Base-by-base conservation (phyloP, 2,797 vertebrate species). In the Sebastes glaucus region DNA sequence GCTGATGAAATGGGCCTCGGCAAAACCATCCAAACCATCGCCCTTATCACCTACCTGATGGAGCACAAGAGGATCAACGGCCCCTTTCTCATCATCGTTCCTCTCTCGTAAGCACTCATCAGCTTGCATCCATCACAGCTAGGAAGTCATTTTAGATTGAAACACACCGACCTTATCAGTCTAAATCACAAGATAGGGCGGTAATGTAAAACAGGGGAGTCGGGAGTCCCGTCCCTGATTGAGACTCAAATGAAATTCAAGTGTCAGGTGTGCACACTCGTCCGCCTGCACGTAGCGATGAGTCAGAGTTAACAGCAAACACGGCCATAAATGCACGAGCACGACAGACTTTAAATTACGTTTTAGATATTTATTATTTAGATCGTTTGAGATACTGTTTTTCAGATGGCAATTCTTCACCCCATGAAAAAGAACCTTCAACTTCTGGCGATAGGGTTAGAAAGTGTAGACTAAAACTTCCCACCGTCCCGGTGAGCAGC, bases 1-100 rank as follows among this genome's bases (percentile, higher is more conserved):
- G 98, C 98, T 53, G 98, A 99, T 82, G 98, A 99, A 94, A 99
- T 99, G 98, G 98, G 98, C n/a, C 95, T 99, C 2, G 98, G 98
- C 83, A 99, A 99, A 93, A 99, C 98, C 87, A 99, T 99, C 93
- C 98, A 99, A 92, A 99, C 98, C 84, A 99, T 99, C 66, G 98
- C 97, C n/a, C 97, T 99, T 63, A 98, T 99, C 93, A 99, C 98
- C 62, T 99, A 99, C 84, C 94, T 99, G 94, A 99, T 99, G 98
- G 98, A 99, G 78, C 86, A 96, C 96, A 99, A 99, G 94, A 96
- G 98, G 86, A 96, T 99, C 91, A 99, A 99, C 38, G 98, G 98
- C 1, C 98, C 98, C 46, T 99, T 96, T 92, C 96, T 99, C 93
- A 99, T 99, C 96, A 99, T 99, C 69, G 98, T 99, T 73, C 98